Conservation (phyloP, 2,797 vertebrate genomes). For the Chanos chanos region DNA sequence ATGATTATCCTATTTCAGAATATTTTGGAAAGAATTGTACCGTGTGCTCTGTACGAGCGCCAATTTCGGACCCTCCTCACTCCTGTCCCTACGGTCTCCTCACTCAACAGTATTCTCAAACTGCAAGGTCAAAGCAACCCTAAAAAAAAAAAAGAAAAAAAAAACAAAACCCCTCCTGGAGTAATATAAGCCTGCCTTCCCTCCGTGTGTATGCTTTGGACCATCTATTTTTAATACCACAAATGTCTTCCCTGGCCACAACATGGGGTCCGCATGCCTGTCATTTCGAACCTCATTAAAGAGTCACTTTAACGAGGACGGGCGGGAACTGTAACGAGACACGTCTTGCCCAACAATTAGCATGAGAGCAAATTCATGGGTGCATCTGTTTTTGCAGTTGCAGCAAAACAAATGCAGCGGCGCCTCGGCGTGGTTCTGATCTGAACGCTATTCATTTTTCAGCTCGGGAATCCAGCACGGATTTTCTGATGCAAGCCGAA, state of each 20-base stretch:
- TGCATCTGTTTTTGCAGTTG: too few relatives aligned
- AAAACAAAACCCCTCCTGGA: conserved; percentile 25
- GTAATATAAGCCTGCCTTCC: conserved; percentile 60
- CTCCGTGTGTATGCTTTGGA: conserved; percentile 60
- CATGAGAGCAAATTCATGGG: conserved; percentile 4
- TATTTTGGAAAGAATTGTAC: conserved; percentile 40
- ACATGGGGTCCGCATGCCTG: conserved; percentile 66
- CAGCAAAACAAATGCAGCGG: too few relatives aligned
- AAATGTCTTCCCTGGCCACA: conserved; percentile 63
- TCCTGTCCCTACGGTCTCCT: conserved; percentile 32
- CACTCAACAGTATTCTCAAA: conserved; percentile 47
- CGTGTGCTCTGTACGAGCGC: conserved; percentile 44
- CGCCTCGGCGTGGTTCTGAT: too few relatives aligned
- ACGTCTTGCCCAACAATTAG: conserved; percentile 9
- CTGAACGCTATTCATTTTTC: too few relatives aligned
- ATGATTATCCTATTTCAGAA: conserved; percentile 36
- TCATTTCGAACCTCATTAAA: conserved; percentile 73
- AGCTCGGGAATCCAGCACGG: too few relatives aligned
- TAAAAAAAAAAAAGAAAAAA: conserved; percentile 55
- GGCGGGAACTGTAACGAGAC: conserved; percentile 56
- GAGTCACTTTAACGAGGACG: conserved; percentile 68
- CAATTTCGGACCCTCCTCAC: conserved; percentile 40
- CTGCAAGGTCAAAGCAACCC: conserved; percentile 65
- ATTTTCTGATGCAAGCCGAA: too few relatives aligned
- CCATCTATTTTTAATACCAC: conserved; percentile 73